These are phyloP conservation scores for Hyphantria cunea DNA, from an alignment of 1,140 invertebrate species.

Conservation along the genomic window DNA sequence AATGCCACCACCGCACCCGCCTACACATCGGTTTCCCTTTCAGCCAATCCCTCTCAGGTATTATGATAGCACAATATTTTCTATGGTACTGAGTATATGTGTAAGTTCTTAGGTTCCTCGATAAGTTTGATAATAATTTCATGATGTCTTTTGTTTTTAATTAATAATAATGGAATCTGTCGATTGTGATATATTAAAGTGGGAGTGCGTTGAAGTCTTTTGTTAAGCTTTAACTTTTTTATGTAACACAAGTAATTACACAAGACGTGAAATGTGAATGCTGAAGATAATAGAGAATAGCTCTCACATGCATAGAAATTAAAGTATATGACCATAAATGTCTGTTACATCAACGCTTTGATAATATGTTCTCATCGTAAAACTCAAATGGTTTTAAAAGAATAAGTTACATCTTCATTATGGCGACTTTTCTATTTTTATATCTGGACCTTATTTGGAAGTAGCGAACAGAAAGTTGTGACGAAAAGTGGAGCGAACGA, in stretches of 20 bases:
- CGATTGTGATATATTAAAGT: not conserved
- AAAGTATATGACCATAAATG: conserved; percentile 12
- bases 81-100: not conserved
- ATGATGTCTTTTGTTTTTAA: too few relatives aligned
- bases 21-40: conserved; percentile 75
- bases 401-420: conserved; percentile 6
- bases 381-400: conserved; percentile 1
- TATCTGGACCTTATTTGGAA: conserved; percentile 20
- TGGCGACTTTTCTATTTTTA: conserved; percentile 10
- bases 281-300: conserved; percentile 1
- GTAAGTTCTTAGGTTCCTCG: too few relatives aligned
- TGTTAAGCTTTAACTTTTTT: conserved; percentile 16
- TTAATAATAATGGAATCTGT: too few relatives aligned
- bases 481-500: conserved; percentile 48
- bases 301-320: conserved; percentile 7
- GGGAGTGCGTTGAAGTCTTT: conserved; percentile 26
- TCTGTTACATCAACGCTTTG: conserved; percentile 7
- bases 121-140: too few relatives aligned
- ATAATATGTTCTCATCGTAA: not conserved
- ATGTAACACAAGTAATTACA: conserved; percentile 7
- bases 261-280: conserved; percentile 8
- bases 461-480: conserved; percentile 41
- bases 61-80: not conserved
- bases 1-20: conserved; percentile 45
- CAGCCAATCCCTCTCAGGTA: conserved; percentile 79